Percentiles rank a stretch among this genome's conserved stretches.
Evolutionary conservation across 2,797 vertebrate genomes (phyloP).

Genomic region (Darevskia mixta): DNA sequence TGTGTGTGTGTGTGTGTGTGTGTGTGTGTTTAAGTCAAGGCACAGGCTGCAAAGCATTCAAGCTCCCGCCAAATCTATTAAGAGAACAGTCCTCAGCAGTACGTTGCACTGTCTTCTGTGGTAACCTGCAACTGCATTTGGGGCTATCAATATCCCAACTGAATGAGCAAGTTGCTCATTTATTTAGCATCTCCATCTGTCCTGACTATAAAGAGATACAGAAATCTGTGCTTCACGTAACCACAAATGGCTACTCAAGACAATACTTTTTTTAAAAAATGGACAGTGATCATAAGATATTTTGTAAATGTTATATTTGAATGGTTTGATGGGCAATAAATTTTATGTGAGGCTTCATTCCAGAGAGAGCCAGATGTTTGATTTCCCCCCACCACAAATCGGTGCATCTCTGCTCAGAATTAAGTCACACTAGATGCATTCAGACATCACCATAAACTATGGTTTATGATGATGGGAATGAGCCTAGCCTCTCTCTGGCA

Average conservation of each 20-base stretch:
- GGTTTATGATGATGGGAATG: neutral
- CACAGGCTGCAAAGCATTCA: neutral
- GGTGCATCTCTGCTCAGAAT: neutral
- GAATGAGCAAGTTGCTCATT: constrained; percentile 11
- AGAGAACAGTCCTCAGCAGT: neutral
- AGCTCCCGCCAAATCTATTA: neutral
- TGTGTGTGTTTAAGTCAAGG: neutral
- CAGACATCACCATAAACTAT: neutral
- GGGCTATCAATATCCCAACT: neutral
- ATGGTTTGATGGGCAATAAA: neutral
- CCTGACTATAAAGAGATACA: neutral
- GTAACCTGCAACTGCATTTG: constrained; percentile 1
- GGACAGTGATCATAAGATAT: neutral
- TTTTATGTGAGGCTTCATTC: neutral
- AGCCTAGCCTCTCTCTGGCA: neutral
- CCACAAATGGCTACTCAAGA: neutral
- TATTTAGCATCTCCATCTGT: neutral
- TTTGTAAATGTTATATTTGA: neutral
- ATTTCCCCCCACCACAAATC: neutral
- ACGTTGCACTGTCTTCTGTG: neutral
- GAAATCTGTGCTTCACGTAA: neutral
- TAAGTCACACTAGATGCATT: neutral
- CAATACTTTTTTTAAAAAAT: neutral
- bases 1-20: too few species aligned
- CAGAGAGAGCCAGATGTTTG: neutral